These are phyloP conservation scores for Malurus melanocephalus DNA, from an alignment of 2,113 vertebrate species.

Conservation along the genomic window DNA sequence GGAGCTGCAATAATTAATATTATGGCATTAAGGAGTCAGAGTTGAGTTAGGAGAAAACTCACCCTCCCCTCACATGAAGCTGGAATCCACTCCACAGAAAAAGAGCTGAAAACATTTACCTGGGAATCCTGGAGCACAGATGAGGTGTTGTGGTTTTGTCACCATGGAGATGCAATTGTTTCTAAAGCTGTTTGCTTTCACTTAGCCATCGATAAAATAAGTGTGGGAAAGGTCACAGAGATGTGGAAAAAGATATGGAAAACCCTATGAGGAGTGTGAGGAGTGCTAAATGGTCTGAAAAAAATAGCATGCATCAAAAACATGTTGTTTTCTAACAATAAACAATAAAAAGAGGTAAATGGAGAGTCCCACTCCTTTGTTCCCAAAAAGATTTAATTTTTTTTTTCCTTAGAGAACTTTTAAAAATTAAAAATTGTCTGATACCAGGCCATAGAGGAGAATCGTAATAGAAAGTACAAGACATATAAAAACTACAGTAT, in stretches of 20 bases:
- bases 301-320: not conserved
- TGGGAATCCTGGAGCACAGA: not conserved
- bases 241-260: not conserved
- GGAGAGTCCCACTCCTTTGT: accelerated
- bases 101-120: not conserved
- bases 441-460: not conserved
- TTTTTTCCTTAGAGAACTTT: not conserved
- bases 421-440: not conserved
- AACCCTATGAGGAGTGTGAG: not conserved
- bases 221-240: not conserved
- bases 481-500: not conserved
- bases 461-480: not conserved
- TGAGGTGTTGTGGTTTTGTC: not conserved
- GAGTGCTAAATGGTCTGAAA: not conserved
- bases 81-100: not conserved
- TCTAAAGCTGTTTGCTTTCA: not conserved
- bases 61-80: too few species aligned
- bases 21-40: not conserved
- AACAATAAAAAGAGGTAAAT: not conserved
- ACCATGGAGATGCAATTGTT: not conserved
- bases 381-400: not conserved
- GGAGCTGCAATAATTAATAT: too few species aligned
- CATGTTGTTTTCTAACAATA: not conserved
- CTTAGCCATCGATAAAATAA: not conserved
- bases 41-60: not conserved